Percentiles rank a stretch among this genome's conserved stretches.
Evolutionary conservation across 2,113 vertebrate species (phyloP).

Genomic region (Tautogolabrus adspersus): DNA sequence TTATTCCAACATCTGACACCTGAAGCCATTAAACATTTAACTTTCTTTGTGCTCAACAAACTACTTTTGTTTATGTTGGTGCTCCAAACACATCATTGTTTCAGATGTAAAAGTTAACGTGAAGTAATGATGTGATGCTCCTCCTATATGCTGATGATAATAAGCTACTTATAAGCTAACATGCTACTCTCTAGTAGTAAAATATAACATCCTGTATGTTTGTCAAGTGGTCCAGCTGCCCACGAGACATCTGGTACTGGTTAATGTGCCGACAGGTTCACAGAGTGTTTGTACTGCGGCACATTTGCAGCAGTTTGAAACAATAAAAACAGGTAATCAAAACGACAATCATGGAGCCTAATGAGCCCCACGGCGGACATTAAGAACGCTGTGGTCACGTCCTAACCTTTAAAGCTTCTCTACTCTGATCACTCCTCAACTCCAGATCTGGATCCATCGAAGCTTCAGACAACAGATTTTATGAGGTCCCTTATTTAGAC

Average conservation of each 20-base stretch:
- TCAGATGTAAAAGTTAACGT: no score
- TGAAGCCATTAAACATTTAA: no score
- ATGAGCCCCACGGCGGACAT: not conserved
- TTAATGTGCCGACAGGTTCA: slow-evolving; percentile 1
- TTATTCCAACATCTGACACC: no score
- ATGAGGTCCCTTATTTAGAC: slow-evolving; percentile 24
- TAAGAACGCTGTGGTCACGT: not conserved
- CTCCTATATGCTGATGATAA: no score
- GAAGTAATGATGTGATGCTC: no score
- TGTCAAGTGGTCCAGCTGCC: not conserved
- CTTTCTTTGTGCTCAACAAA: no score
- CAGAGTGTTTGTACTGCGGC: not conserved
- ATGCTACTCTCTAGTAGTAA: not conserved
- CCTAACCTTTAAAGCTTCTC: slow-evolving; percentile 31
- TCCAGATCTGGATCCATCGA: not conserved
- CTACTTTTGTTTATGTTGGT: no score
- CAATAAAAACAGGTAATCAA: slow-evolving; percentile 12
- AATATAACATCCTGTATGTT: not conserved
- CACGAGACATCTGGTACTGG: not conserved
- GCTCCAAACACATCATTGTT: no score
- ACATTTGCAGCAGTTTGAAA: not conserved
- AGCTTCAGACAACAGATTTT: slow-evolving; percentile 6
- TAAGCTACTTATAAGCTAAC: no score
- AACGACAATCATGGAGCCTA: not conserved
- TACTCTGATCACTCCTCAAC: not conserved